phyloP scores from a whole-genome alignment of 1,140 invertebrate genomes.

The Belonocnema kinseyi region DNA sequence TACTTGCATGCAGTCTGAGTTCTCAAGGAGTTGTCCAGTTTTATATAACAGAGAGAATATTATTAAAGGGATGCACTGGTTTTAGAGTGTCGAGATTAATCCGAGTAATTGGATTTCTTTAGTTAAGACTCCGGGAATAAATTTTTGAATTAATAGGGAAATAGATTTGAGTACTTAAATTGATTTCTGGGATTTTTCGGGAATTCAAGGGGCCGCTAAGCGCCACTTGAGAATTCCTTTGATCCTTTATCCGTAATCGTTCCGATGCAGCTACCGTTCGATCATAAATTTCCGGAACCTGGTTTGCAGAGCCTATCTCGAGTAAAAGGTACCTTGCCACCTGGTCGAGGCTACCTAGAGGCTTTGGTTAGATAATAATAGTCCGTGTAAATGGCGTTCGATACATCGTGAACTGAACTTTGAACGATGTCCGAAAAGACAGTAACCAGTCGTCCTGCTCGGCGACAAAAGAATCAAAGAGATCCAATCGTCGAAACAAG shows the following conservation, averaged over 20 bases:
- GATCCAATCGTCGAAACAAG: conserved; percentile 31
- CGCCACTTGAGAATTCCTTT: conserved; percentile 17
- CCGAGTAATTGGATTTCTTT: too few species aligned
- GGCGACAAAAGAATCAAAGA: conserved; percentile 17
- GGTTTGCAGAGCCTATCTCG: conserved; percentile 44
- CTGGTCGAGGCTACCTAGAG: conserved; percentile 32
- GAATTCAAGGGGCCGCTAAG: not conserved
- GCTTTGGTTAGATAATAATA: conserved; percentile 48
- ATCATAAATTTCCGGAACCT: conserved; percentile 45
- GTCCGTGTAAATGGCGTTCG: conserved; percentile 48
- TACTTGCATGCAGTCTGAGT: too few species aligned
- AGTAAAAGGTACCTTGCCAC: conserved; percentile 26
- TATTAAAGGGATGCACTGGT: too few species aligned
- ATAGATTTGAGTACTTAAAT: too few species aligned
- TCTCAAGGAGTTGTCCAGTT: too few species aligned
- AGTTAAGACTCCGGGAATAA: too few species aligned
- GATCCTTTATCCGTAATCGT: conserved; percentile 14
- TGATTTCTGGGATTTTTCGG: too few species aligned
- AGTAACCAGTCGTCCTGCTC: conserved; percentile 16
- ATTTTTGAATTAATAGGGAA: too few species aligned
- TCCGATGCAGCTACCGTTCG: conserved; percentile 42
- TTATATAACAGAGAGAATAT: too few species aligned
- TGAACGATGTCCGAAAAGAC: conserved; percentile 38
- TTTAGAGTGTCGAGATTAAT: too few species aligned
- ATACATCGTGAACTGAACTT: conserved; percentile 35